phyloP scores from a whole-genome alignment of 2,797 vertebrate species.

The Sebastes melanostomus region DNA sequence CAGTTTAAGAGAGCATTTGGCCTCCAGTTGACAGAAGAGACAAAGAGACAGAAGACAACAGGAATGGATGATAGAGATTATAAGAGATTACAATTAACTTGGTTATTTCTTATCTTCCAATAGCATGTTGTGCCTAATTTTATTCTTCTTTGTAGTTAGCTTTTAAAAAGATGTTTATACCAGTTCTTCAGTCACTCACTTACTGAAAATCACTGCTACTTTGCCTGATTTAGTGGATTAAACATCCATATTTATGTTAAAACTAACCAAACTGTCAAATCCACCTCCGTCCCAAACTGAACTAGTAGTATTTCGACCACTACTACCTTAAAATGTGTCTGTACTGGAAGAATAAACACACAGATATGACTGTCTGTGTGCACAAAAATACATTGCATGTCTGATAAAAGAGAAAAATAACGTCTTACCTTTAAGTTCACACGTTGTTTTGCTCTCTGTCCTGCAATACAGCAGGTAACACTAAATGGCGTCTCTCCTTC shows the following conservation, averaged over 20 bases:
- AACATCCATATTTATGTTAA: background rate
- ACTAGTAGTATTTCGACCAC: background rate
- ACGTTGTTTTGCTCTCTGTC: slow-evolving; percentile 13
- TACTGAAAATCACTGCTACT: background rate
- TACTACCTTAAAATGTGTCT: background rate
- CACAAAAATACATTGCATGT: background rate
- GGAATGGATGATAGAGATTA: background rate
- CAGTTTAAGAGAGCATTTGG: slow-evolving; percentile 35
- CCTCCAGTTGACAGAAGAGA: background rate
- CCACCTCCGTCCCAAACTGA: slow-evolving; percentile 6
- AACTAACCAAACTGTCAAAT: background rate
- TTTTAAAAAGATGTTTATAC: background rate
- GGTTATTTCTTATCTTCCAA: background rate
- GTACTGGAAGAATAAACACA: background rate
- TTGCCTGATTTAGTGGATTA: background rate
- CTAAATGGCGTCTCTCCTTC: slow-evolving; percentile 30
- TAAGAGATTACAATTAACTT: background rate
- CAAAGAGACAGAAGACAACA: background rate
- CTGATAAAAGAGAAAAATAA: background rate
- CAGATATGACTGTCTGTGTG: background rate
- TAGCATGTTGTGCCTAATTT: background rate
- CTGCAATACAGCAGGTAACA: background rate
- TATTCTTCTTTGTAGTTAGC: background rate
- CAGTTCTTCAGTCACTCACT: fast-evolving
- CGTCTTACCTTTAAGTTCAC: slow-evolving; percentile 51